Conservation (phyloP, 1,140 invertebrate genomes). For the Lerema accius region DNA sequence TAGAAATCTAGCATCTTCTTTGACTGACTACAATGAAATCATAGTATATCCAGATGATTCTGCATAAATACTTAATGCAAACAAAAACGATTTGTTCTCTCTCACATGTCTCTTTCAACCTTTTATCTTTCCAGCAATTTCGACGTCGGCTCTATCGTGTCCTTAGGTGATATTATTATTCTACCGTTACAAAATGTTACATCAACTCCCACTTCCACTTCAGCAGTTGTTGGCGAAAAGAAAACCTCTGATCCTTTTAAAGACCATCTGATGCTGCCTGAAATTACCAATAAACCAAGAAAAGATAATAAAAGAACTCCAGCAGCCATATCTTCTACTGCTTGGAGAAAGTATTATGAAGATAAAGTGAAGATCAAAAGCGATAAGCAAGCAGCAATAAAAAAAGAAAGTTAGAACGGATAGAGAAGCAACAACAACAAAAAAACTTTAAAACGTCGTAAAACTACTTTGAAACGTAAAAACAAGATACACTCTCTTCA, state of each 20-base stretch:
- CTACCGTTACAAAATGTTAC: too few species aligned
- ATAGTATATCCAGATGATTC: too few species aligned
- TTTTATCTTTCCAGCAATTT: too few species aligned
- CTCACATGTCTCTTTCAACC: too few species aligned
- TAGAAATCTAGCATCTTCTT: too few species aligned
- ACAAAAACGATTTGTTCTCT: too few species aligned
- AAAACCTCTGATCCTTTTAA: conserved; percentile 17
- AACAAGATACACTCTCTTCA: conserved; percentile 1
- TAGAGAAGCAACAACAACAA: conserved; percentile 22
- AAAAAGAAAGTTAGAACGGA: conserved; percentile 32
- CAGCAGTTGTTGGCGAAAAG: neutral
- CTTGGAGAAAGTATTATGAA: conserved; percentile 38
- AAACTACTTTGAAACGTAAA: conserved; percentile 31
- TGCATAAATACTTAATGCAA: too few species aligned
- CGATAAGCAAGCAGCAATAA: conserved; percentile 31
- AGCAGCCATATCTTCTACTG: conserved; percentile 36
- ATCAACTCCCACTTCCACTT: neutral
- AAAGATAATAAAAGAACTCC: conserved; percentile 32
- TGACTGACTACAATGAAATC: too few species aligned
- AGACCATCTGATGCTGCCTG: conserved; percentile 8
- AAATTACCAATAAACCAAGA: conserved; percentile 27
- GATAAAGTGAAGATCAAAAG: conserved; percentile 33
- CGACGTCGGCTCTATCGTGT: too few species aligned
- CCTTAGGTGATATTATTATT: too few species aligned
- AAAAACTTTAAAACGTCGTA: conserved; percentile 20